Evolutionary conservation across 1,140 invertebrate genomes (phyloP), one percentile per base, ranked within the genome.

Genomic region (Listronotus oregonensis): DNA sequence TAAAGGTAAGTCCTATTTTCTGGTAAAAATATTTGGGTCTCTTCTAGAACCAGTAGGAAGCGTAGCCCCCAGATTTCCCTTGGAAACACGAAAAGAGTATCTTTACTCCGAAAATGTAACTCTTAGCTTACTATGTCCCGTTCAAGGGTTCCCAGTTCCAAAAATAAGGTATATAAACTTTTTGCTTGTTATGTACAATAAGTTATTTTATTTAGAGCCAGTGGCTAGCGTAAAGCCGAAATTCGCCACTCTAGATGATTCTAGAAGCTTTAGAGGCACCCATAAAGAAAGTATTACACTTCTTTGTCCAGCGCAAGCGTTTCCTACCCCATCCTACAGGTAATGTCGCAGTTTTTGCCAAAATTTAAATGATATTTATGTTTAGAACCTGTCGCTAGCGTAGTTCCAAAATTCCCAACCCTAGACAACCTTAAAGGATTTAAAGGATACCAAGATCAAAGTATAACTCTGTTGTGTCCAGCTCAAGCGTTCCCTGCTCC

Each of bases 181-280:
- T 49, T 43, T 57, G 5, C 11, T 52, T 37, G 12, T 27, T 9
- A 32, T 50, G 18, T 52, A 15, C 11, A 31, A 27, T 52, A 34
- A 34, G 18, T 52, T 15, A 6, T 52, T 32, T 18, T 52, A n/a
- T 34, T 40, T 68, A 91, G 89, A 91, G 78, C 89, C 89, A 21
- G 85, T 90, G 69, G 88, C 85, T 66, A 87, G 87, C 75, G 87
- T 87, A 46, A 82, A 83, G 70, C 88, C 88, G 61, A 87, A 86
- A 77, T 84, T 85, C 75, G 85, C 88, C 62, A 84, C 84, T 44
- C 81, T 82, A 63, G 83, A 84, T 77, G 71, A 56, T 58, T 77
- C 71, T 1, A 77, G 69, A 66, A 72, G 73, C 15, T 47, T 77
- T 9, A 73, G 73, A 27, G 71, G 67, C 31, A 49, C 32, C 32